phyloP scores from a whole-genome alignment of 1,140 invertebrate species.

The Philotrypesis tridentata region DNA sequence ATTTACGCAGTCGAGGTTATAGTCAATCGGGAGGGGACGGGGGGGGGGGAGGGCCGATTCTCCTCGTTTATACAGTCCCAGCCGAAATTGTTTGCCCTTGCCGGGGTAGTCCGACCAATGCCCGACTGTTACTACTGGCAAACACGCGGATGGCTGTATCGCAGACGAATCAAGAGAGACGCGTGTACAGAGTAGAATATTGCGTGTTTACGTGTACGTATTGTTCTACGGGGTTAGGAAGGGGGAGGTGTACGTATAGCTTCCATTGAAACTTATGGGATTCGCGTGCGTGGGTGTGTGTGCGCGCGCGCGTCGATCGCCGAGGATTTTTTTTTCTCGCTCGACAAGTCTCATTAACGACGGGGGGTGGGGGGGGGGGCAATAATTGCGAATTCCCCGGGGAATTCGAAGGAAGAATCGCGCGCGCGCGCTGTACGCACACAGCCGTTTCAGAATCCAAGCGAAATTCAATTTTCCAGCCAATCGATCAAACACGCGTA shows the following conservation, averaged over 20 bases:
- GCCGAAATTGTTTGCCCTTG: constrained; percentile 22
- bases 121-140: constrained; percentile 20
- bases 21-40: constrained; percentile 16
- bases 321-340: too few species aligned
- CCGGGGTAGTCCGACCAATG: neutral
- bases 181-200: too few species aligned
- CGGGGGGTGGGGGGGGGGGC: too few species aligned
- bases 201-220: too few species aligned
- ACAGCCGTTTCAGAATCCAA: neutral
- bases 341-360: too few species aligned
- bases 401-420: neutral
- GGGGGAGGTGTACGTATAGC: too few species aligned
- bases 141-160: neutral
- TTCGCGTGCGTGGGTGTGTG: too few species aligned
- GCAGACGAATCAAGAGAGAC: neutral
- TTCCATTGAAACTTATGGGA: too few species aligned
- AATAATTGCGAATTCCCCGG: too few species aligned
- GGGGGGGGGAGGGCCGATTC: too few species aligned
- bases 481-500: neutral
- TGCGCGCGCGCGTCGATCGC: too few species aligned
- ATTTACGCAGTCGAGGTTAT: constrained; percentile 20
- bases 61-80: neutral
- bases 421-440: too few species aligned
- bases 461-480: neutral
- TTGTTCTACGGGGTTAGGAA: neutral